phyloP scores from a whole-genome alignment of 2,113 vertebrate genomes.

The Plestiodon gilberti region DNA sequence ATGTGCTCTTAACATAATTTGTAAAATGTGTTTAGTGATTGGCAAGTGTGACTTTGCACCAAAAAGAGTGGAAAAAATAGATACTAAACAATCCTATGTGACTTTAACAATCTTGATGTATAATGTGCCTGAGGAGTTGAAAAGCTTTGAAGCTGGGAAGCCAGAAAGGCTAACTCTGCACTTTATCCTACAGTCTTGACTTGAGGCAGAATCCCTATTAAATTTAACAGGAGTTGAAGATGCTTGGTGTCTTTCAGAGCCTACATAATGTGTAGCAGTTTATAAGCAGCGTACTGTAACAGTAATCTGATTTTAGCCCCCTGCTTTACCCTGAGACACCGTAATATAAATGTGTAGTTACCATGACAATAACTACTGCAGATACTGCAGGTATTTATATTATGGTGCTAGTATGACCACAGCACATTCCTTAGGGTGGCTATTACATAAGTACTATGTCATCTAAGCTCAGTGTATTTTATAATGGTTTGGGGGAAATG shows the following conservation, averaged over 20 bases:
- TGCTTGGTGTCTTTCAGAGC: not conserved
- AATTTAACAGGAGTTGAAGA: not conserved
- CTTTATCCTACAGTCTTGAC: not conserved
- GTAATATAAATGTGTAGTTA: constrained; percentile 20
- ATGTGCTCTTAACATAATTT: not conserved
- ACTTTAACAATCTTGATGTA: not conserved
- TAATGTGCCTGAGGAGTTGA: not conserved
- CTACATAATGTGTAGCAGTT: constrained; percentile 1
- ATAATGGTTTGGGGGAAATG: constrained; percentile 23
- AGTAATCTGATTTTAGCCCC: constrained; percentile 14
- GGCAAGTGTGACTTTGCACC: not conserved
- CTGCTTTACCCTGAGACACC: constrained; percentile 24
- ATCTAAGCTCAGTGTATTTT: not conserved
- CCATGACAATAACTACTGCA: constrained; percentile 49
- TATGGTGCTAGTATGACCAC: not conserved
- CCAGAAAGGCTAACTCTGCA: not conserved
- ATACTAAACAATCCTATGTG: not conserved
- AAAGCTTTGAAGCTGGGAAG: not conserved
- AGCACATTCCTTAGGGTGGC: not conserved
- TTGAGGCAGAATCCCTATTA: not conserved
- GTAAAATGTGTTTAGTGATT: not conserved
- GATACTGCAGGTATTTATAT: constrained; percentile 7
- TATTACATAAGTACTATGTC: not conserved
- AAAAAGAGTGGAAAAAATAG: not conserved
- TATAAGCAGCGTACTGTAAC: constrained; percentile 21